Percentiles rank a stretch among this genome's conserved stretches.
Evolutionary conservation across 2,888 invertebrate genomes (phyloP).

Genomic region (Eurois occulta): DNA sequence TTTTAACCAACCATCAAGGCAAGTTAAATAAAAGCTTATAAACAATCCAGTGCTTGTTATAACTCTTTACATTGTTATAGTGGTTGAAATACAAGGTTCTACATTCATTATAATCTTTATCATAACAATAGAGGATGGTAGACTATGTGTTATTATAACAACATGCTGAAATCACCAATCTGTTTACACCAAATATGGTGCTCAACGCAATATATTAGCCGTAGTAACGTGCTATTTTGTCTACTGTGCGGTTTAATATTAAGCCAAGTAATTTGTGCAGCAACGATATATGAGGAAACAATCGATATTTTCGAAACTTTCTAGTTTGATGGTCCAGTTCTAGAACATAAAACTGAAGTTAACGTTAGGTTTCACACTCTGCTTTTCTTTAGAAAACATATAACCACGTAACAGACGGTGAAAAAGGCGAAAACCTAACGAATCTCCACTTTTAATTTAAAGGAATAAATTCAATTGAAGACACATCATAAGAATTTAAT

Average conservation of each 20-base stretch:
- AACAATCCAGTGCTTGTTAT: too few species aligned
- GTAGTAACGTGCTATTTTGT: neutral
- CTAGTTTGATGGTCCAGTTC: neutral
- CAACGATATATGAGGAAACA: neutral
- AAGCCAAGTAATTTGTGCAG: neutral
- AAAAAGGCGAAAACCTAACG: neutral
- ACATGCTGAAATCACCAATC: neutral
- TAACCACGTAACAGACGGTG: neutral
- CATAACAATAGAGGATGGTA: neutral
- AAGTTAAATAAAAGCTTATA: too few species aligned
- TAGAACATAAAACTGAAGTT: neutral
- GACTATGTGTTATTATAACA: too few species aligned
- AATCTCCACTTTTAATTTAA: neutral
- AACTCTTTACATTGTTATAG: neutral
- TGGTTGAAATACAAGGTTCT: neutral
- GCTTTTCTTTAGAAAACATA: neutral
- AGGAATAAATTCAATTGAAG: neutral
- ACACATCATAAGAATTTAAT: neutral
- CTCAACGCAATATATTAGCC: neutral
- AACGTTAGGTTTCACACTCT: neutral
- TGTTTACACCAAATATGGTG: neutral
- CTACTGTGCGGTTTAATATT: neutral
- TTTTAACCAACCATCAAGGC: too few species aligned
- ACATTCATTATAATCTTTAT: neutral
- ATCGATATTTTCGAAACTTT: conserved; percentile 3